Percentiles rank a stretch among this genome's conserved stretches.
These are phyloP conservation scores for Cydia fagiglandana DNA, from an alignment of 1,140 invertebrate genomes.

Conservation along the genomic window DNA sequence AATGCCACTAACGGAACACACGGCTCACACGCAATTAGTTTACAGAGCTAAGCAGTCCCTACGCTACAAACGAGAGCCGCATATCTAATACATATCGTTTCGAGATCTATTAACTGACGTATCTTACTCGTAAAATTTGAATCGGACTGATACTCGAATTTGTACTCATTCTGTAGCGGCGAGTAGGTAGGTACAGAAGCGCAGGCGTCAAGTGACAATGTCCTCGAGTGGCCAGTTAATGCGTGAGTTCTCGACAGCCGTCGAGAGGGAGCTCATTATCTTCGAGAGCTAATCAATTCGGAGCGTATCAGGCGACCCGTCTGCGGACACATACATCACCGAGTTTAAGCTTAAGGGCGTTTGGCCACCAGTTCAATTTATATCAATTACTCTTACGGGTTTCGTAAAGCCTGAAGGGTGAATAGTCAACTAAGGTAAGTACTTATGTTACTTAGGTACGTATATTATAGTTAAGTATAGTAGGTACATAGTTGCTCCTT, in stretches of 20 bases:
- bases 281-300: slow-evolving; percentile 7
- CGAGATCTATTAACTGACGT: no score
- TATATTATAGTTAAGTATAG: no score
- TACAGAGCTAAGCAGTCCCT: no score
- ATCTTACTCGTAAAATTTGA: no score
- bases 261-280: not conserved
- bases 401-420: not conserved
- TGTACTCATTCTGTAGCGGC: no score
- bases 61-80: no score
- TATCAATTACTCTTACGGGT: not conserved
- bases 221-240: not conserved
- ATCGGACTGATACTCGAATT: no score
- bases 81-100: no score
- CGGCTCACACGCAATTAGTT: no score
- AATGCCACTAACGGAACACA: no score
- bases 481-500: no score
- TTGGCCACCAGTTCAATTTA: not conserved
- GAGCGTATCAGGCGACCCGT: not conserved
- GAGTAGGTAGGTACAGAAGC: not conserved
- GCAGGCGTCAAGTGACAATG: not conserved
- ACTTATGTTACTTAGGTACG: no score
- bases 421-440: not conserved
- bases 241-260: not conserved
- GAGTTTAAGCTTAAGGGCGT: not conserved
- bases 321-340: not conserved